Conservation (phyloP, 92 coral and sea anemone species). For the Palythoa caribaeorum region DNA sequence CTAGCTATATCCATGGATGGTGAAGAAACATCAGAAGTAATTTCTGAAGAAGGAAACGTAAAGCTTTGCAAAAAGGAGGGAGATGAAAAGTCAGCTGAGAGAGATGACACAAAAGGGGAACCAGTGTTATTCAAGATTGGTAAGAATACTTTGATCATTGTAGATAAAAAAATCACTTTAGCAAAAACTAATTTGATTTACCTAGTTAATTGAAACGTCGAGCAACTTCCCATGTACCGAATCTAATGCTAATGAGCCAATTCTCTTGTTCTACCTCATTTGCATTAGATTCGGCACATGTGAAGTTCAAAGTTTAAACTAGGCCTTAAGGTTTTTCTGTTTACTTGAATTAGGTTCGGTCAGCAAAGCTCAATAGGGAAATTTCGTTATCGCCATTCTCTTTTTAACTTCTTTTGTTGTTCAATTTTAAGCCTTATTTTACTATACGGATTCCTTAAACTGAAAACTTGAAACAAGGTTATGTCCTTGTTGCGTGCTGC, state of each 20-base stretch:
- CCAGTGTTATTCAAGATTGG: background rate
- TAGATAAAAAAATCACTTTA: background rate
- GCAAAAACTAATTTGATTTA: background rate
- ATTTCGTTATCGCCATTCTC: too few relatives aligned
- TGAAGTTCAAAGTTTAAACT: too few relatives aligned
- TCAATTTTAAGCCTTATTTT: too few relatives aligned
- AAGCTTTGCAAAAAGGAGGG: background rate
- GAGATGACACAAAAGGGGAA: background rate
- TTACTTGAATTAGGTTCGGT: too few relatives aligned
- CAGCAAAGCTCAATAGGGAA: too few relatives aligned
- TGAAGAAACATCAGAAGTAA: background rate
- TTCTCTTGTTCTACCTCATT: too few relatives aligned
- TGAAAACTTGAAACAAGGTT: too few relatives aligned
- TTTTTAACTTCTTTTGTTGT: too few relatives aligned
- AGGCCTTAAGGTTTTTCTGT: too few relatives aligned
- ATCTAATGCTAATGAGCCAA: background rate
- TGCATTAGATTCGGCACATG: too few relatives aligned
- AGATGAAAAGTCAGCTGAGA: background rate
- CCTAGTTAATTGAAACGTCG: background rate
- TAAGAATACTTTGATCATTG: background rate
- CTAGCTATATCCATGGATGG: background rate
- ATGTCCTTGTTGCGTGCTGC: too few relatives aligned
- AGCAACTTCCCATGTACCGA: background rate
- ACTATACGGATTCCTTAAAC: too few relatives aligned
- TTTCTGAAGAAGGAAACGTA: background rate